Base-by-base conservation (phyloP, 2,113 vertebrate genomes). In the Chlamydotis undulata region DNA sequence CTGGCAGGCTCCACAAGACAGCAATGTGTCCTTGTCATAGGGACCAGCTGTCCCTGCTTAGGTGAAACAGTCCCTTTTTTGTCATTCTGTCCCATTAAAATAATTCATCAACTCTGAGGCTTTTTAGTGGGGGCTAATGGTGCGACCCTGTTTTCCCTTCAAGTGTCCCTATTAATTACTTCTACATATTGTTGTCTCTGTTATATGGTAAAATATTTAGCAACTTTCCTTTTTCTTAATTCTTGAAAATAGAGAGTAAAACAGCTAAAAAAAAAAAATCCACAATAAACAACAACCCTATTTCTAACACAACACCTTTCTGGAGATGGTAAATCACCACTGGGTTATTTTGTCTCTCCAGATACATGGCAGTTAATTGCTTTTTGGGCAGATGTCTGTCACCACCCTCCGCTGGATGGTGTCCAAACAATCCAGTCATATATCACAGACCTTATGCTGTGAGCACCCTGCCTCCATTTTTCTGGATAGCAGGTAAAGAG, bases 1-100 rank as follows among this genome's bases (percentile, higher is more conserved):
- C 95, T 97, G 95, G 95, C 97, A 97, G 91, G 35, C 94, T 94
- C 93, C 88, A 60, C 88, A 47, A 96, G 97, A 93, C 86, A 90
- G 95, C 96, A 96, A 97, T 97, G 93, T 24, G 96, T 97, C 97
- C 97, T 97, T 97, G 97, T 96, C 97, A 96, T 22, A 82, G 86
- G 75, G 89, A 96, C 97, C 97, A 97, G 97, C 96, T 97, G 96
- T 96, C 96, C 90, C 97, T 93, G 90, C 89, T 96, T 94, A 83
- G 91, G 94, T 92, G 95, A 77, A 96, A 91, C 87, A 87, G 90
- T 94, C 94, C 94, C 93, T 94, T 96, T 97, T 97, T 95, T 97
- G 97, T 97, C 96, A 97, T 96, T 94, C 91, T 94, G 89, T 95
- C 87, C 95, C 88, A 92, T 97, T 96, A 96, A 97, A 97, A 96